phyloP scores from a whole-genome alignment of 2,113 vertebrate species.

The Chaetura pelagica region DNA sequence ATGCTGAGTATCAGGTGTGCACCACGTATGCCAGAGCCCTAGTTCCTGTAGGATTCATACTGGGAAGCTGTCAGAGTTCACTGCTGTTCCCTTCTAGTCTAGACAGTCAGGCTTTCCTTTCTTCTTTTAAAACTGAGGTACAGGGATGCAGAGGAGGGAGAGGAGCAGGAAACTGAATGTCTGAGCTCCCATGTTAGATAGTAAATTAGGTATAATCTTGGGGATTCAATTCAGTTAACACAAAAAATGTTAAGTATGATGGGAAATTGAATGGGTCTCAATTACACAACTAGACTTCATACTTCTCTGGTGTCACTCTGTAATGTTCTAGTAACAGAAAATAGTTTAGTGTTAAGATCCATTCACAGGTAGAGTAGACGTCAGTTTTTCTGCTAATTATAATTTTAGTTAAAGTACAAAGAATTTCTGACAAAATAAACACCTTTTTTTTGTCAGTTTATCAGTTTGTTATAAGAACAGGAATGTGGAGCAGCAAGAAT shows the following conservation, averaged over 20 bases:
- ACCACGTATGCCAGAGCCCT: not conserved
- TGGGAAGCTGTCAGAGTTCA: not conserved
- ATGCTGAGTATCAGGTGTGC: not conserved
- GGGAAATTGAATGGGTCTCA: not conserved
- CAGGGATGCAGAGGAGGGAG: not conserved
- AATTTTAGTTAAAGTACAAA: not conserved
- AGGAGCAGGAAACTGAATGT: accelerated
- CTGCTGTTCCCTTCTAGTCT: not conserved
- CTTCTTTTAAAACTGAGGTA: not conserved
- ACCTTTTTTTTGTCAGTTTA: not conserved
- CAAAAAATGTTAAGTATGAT: not conserved
- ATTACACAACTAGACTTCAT: not conserved
- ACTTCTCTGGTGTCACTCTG: not conserved
- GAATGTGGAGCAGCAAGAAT: not conserved
- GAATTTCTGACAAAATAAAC: not conserved
- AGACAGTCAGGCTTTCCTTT: not conserved
- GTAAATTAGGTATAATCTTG: not conserved
- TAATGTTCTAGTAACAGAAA: not conserved
- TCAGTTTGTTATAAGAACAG: not conserved
- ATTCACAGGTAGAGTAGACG: not conserved
- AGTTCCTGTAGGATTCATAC: not conserved
- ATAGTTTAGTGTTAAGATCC: not conserved
- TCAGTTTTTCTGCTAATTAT: not conserved
- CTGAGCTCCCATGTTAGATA: not conserved
- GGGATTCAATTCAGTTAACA: not conserved